Evolutionary conservation across 1,140 invertebrate genomes (phyloP), one percentile per base, ranked within the genome.

Genomic region (Aphidius ervi): DNA sequence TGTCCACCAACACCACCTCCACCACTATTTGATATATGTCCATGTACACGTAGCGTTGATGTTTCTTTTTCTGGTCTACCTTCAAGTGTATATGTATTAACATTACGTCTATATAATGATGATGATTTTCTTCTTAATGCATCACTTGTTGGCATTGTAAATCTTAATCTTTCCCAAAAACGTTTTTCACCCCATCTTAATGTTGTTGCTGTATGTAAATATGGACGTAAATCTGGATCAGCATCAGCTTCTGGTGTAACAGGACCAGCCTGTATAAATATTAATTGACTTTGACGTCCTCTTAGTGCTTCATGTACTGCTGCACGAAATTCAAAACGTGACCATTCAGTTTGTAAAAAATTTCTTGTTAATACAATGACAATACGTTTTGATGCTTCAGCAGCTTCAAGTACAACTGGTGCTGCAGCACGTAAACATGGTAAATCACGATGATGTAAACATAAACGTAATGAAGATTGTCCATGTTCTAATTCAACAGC

Each of bases 131-230:
- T 79, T 66, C 79, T 78, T 62, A 78, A 75, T 58, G 69, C 76
- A 68, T 73, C 77, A 59, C 48, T 78, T 74, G 82, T 74, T 71
- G 94, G 93, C 86, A 97, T 89, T 63, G 91, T 89, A 78, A 92
- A 96, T 63, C 89, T 85, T 43, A 97, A 80, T 69, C 93, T 88
- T 73, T 95, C 92, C 93, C 93, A 95, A 79, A 97, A 97, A 70
- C 89, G 84, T 67, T 90, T 91, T 70, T 95, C 92, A 63, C 90
- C 91, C 90, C 92, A 95, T 64, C 87, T 83, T n/a, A 97, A 78
- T 47, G 89, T 84, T 7, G 89, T 85, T 16, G 85, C 87, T 6
- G 92, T 93, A 71, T 94, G 92, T 7, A 97, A 80, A 71, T 95
- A 97, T 1, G 92, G 87, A 67, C 91, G 83, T 42, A 97, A 80